Percentiles rank a stretch among this genome's conserved stretches.
Conservation (phyloP, 2,113 vertebrate species). For the Prochilodus magdalenae region DNA sequence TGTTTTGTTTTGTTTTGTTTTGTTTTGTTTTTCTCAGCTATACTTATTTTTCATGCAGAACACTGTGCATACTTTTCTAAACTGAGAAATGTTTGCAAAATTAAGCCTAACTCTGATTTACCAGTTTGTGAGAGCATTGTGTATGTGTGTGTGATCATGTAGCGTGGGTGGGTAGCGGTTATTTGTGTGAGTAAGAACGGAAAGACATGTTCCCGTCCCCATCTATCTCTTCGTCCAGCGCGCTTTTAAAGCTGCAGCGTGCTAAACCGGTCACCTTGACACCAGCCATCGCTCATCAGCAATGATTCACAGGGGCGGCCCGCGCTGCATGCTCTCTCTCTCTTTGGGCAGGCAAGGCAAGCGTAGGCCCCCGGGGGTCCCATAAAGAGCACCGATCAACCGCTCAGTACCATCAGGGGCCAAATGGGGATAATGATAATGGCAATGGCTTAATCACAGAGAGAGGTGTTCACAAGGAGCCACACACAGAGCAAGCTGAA, state of each 20-base stretch:
- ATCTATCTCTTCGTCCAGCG: slow-evolving; percentile 37
- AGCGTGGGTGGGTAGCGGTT: not conserved
- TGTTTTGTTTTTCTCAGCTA: not conserved
- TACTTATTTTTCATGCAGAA: not conserved
- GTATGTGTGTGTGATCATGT: slow-evolving; percentile 2
- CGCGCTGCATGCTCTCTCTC: slow-evolving; percentile 6
- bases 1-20: no score
- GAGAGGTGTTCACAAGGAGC: slow-evolving; percentile 37
- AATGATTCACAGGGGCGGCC: slow-evolving; percentile 44
- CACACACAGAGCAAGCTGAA: slow-evolving; percentile 18
- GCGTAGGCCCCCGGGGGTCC: slow-evolving; percentile 57
- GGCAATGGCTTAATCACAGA: slow-evolving; percentile 65
- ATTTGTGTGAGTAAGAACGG: slow-evolving; percentile 35
- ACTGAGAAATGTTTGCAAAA: not conserved
- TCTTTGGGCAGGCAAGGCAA: slow-evolving; percentile 6
- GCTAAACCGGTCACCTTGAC: slow-evolving; percentile 53
- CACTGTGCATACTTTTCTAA: slow-evolving; percentile 17
- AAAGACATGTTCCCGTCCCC: slow-evolving; percentile 18
- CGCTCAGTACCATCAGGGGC: slow-evolving; percentile 57
- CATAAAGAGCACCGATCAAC: slow-evolving; percentile 53
- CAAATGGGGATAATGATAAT: slow-evolving; percentile 66
- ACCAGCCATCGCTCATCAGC: slow-evolving; percentile 45
- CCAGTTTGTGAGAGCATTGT: not conserved
- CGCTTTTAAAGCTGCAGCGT: slow-evolving; percentile 24
- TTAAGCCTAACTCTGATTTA: not conserved